Conservation (phyloP, 1,140 invertebrate genomes). For the Lucilia sericata region DNA sequence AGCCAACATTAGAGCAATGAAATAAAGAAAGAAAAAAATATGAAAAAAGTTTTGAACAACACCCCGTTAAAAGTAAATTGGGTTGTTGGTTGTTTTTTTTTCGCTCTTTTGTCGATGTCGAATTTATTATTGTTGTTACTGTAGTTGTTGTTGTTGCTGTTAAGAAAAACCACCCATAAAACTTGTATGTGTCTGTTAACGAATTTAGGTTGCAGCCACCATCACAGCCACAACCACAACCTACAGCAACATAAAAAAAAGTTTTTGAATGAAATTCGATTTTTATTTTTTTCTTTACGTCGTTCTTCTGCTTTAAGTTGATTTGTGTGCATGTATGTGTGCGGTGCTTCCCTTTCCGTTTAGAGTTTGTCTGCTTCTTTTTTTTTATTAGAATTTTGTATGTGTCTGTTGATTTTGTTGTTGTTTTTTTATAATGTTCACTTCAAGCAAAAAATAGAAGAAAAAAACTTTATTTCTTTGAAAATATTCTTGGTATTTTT, state of each 20-base stretch:
- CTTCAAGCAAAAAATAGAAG: not conserved
- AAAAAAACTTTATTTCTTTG: not conserved
- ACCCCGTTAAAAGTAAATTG: slow-evolving; percentile 1
- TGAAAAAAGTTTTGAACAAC: not conserved
- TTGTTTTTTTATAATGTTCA: too few species aligned
- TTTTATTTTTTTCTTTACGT: not conserved
- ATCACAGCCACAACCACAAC: slow-evolving; percentile 17
- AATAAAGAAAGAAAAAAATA: too few species aligned
- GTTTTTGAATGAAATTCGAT: not conserved
- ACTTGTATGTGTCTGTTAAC: not conserved
- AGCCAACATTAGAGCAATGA: not conserved
- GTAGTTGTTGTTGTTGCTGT: not conserved
- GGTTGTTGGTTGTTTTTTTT: slow-evolving; percentile 3
- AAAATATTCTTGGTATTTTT: not conserved
- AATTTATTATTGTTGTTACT: not conserved
- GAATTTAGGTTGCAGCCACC: slow-evolving; percentile 6
- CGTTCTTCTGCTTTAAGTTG: not conserved
- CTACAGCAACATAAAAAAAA: slow-evolving; percentile 16
- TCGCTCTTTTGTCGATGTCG: too few species aligned
- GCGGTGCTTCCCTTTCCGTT: not conserved
- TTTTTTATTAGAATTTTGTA: not conserved
- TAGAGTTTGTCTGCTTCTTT: not conserved
- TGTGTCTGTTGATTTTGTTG: not conserved
- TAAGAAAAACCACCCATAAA: slow-evolving; percentile 19
- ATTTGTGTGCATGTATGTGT: not conserved